Evolutionary conservation across 1,140 invertebrate genomes (phyloP), one percentile per base, ranked within the genome.

Genomic region (Cardiocondyla obscurior): DNA sequence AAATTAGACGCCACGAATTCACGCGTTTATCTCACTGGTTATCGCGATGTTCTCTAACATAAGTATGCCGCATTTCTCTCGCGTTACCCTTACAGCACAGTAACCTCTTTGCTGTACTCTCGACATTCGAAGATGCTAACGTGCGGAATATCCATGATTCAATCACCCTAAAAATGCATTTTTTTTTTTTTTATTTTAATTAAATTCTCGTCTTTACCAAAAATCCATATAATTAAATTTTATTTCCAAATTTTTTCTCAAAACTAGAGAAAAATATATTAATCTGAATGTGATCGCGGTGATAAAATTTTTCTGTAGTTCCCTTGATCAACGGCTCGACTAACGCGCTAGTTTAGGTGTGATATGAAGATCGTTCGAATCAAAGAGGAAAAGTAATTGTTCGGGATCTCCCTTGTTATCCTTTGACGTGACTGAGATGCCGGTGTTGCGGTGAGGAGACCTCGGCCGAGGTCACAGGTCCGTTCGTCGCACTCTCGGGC

Each of bases 11-110:
- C 22, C 33, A 3, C 55, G 39, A 58, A 28, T 19, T 51, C 60
- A 46, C 46, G 22, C 33, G 22, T 67, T 69, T n/a, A 69, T 79
- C 74, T 69, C 46, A 42, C 33, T 53, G 46, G 60, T 28, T 77
- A 77, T 77, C 74, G 25, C 62, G 74, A 79, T 55, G 39, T 62
- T 79, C 74, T 79, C n/a, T n/a, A n/a, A n/a, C n/a, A n/a, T n/a
- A 79, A 79, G 74, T 79, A 69, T 79, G 74, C 74, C 74, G n/a
- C 74, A 79, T 79, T 79, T 79, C 74, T 79, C 74, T 79, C 22
- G 74, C 74, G 74, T 79, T 67, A 51, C 46, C 60, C 16, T 19
- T 77, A 79, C 74, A 79, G 65, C 74, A 79, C 62, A 33, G 74
- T 79, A 79, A 79, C 74, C 74, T 79, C 74, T 79, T 79, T 79